Evolutionary conservation across 2,888 invertebrate genomes (phyloP).

Genomic region (Apeira syringaria): DNA sequence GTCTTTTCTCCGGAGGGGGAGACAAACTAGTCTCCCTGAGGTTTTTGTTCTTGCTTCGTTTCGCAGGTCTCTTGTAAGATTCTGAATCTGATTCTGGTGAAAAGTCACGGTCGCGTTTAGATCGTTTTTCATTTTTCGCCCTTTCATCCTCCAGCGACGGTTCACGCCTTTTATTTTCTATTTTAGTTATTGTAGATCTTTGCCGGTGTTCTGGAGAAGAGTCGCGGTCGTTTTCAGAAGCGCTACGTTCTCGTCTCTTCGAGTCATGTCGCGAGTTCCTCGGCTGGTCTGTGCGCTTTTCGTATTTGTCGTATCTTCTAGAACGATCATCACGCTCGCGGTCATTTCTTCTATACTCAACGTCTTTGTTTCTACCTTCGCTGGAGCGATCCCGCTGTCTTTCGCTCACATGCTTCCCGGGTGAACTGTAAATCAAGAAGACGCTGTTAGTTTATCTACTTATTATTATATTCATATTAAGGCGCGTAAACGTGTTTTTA

Average conservation of each 20-base stretch:
- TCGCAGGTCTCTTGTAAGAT: slow-evolving; percentile 41
- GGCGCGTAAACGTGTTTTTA: too few species aligned
- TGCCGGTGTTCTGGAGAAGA: slow-evolving; percentile 56
- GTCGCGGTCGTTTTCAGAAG: slow-evolving; percentile 43
- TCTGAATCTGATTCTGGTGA: slow-evolving; percentile 56
- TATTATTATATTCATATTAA: too few species aligned
- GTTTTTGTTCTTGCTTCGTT: slow-evolving; percentile 46
- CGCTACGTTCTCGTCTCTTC: slow-evolving; percentile 56
- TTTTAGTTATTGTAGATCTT: slow-evolving; percentile 62
- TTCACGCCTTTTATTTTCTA: slow-evolving; percentile 57
- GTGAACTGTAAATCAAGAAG: slow-evolving; percentile 58
- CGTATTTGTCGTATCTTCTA: slow-evolving; percentile 57
- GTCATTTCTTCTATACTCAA: slow-evolving; percentile 63
- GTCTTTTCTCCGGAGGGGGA: slow-evolving; percentile 62
- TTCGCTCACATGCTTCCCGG: slow-evolving; percentile 60
- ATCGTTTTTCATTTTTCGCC: slow-evolving; percentile 42
- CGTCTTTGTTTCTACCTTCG: slow-evolving; percentile 58
- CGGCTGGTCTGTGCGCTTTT: slow-evolving; percentile 53
- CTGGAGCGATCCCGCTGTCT: slow-evolving; percentile 57
- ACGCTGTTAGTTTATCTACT: too few species aligned
- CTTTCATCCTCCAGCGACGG: slow-evolving; percentile 49
- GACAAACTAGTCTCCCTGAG: slow-evolving; percentile 53
- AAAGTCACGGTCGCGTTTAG: slow-evolving; percentile 53
- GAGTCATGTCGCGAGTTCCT: slow-evolving; percentile 44
- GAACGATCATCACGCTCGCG: slow-evolving; percentile 68